Conservation (phyloP, 2,113 vertebrate species). For the Pyrgilauda ruficollis region DNA sequence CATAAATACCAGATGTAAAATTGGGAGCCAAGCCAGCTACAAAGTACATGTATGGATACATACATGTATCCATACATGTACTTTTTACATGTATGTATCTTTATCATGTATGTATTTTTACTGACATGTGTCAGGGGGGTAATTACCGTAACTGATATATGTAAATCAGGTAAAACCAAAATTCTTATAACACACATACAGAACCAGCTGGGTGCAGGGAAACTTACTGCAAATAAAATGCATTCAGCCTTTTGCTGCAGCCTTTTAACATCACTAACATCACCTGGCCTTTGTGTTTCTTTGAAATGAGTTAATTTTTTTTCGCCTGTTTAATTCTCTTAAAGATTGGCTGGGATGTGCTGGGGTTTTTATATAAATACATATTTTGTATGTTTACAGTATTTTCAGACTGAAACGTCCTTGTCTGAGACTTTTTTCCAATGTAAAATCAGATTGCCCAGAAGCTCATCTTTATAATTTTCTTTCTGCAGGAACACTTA, state of each 20-base stretch:
- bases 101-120: no score
- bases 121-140: not conserved
- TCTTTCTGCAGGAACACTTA: not conserved
- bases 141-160: not conserved
- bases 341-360: not conserved
- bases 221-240: not conserved
- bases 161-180: not conserved
- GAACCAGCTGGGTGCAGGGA: not conserved
- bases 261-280: not conserved
- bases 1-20: not conserved
- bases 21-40: not conserved
- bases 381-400: not conserved
- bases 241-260: not conserved
- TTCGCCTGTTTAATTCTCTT: not conserved
- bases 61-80: no score
- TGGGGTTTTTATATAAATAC: not conserved
- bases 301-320: not conserved
- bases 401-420: not conserved
- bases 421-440: not conserved
- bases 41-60: not conserved
- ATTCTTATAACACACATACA: not conserved
- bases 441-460: not conserved
- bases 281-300: not conserved
- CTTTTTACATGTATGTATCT: no score
- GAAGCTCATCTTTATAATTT: not conserved